Base-by-base conservation (phyloP, 2,113 vertebrate genomes). In the Nansenia antarctica region DNA sequence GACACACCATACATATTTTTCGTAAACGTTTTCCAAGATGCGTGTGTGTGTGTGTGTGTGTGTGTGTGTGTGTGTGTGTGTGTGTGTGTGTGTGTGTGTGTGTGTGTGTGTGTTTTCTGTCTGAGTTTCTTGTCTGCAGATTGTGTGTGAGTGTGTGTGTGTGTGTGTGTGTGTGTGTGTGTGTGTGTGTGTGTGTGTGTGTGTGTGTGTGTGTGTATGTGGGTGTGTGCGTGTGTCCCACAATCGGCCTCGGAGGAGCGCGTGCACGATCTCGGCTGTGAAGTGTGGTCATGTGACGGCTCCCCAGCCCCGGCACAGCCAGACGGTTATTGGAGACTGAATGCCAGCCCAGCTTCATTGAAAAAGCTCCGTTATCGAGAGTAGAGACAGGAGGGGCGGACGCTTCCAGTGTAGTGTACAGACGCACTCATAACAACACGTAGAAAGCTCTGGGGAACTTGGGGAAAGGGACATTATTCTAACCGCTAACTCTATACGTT, bases 271-370 rank as follows among this genome's bases (percentile, higher is more conserved):
- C 24, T 72, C 66, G 31, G 62, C 59, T 47, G 69, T 68, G 78
- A 73, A 45, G 68, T 62, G 27, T 60, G 72, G 67, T 79, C 85
- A 86, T 75, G 85, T 85, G 84, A 83, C 66, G 42, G 58, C 69
- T 74, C 30, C 73, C 60, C 70, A 77, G 78, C 78, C 61, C 79
- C 49, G 49, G 68, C 70, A 67, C 68, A 71, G 70, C 77, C 73
- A 76, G 66, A 74, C 79, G 63, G 77, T 80, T 68, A 69, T 71
- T 66, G 70, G 75, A 65, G 76, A 81, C 70, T 74, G 74, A 79
- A 70, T 69, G 76, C 71, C 81, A 76, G 73, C 72, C 71, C 81
- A 76, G 73, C 72, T 76, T 74, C 79, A 77, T 68, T 67, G 74
- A 80, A 74, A 59, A 79, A 70, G 80, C 78, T 69, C 77, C 71